Base-by-base conservation (phyloP, 1,140 invertebrate species). In the Atta cephalotes region DNA sequence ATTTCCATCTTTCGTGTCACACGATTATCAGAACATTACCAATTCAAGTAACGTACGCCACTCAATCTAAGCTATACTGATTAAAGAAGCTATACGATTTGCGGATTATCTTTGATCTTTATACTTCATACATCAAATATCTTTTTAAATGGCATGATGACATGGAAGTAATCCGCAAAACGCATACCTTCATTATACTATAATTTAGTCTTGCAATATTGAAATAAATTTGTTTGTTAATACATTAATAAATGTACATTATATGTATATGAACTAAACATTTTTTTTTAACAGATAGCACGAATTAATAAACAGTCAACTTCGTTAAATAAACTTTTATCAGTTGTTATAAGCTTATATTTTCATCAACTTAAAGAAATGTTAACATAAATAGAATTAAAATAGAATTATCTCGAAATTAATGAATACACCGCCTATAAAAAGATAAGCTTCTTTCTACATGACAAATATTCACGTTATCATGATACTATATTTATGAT, bases 1-100 rank as follows among this genome's bases (percentile, higher is more conserved):
- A 82, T 85, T 72, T 85, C 68, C 86, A 77, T 90, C 87, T 66
- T 79, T 66, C 51, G 65, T 58, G 65, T 82, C 76, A 87, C 77
- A 87, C 85, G 88, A 87, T 78, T 39, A 16, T 58, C 49, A 18
- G 25, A 74, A 16, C 25, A 39, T 74, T 62, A 74, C 28, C 28
- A 76, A 49, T 84, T 18, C 70, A 25, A 62, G 25, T 58, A 68
- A 68, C n/a, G 14, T 66, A 39, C 35, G 18, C 28, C 16, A 51
- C 31, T 63, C 35, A 35, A 78, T 60, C 3, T 78, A 78, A 56
- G 2, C 21, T 72, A 49, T n/a, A 25, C 31, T 53, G n/a, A 80
- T 58, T 28, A 45, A 45, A 45, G 39, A 45, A 45, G 39, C 2
- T 45, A 45, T 45, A 45, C 10, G 10, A 45, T 45, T 45, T 45